Evolutionary conservation across 2,888 invertebrate species (phyloP), one percentile per base, ranked within the genome.

Genomic region (Phalangium opilio): DNA sequence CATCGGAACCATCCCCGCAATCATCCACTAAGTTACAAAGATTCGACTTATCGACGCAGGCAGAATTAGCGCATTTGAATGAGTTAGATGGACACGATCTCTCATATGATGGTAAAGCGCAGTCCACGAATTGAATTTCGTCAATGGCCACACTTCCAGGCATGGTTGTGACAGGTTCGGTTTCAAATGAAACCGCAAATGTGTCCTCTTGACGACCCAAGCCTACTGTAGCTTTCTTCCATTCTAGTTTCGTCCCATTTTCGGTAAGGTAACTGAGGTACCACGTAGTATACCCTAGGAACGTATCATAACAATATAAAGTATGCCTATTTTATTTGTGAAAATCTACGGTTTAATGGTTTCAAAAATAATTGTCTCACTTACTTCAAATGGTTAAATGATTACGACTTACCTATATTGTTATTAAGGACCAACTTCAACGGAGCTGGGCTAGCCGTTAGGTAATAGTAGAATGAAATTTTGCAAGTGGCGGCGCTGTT

Each of bases 1-100:
- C 55, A n/a, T 55, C 55, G 12, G 52, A 38, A 11, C 49, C 45
- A 46, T 55, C 54, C 1, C 50, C 55, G 19, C 55, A 55, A 18
- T 55, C 54, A 21, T 52, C 50, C 2, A 49, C 47, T 17, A 52
- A 33, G 35, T 55, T 52, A 36, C 55, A 55, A 5, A 53, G 14
- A 3, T 47, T 20, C 10, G 36, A 34, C 7, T 27, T 34, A 20
- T 49, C 40, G 11, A 55, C 48, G 21, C 55, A 55, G 18, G 45
- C 52, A 15, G 20, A 33, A 17, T 14, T 46, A 3, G 11, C 18
- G 17, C 52, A 52, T 7, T 18, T 20, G 40, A 48, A 50, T 12
- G 27, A 39, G 15, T 10, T 38, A 3, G 2, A 1, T n/a, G 47
- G 19, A 15, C 44, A 44, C 8, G 12, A 20, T 21, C 14, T 11